Base-by-base conservation (phyloP, 2,113 vertebrate genomes). In the Pseudois nayaur region DNA sequence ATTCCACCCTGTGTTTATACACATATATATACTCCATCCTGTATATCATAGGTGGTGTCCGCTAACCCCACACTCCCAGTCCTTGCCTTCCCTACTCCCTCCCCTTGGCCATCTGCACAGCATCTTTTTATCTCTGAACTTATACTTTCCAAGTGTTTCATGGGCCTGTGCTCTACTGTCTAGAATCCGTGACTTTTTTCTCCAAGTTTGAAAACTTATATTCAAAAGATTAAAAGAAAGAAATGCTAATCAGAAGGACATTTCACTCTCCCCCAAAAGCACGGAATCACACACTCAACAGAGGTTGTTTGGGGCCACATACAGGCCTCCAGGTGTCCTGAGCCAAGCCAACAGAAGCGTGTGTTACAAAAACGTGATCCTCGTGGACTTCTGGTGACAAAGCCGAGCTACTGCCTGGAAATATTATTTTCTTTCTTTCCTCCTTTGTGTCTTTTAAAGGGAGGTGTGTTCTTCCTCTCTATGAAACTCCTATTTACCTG, bases 321-420 rank as follows among this genome's bases (percentile, higher is more conserved):
- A 19, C 2, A 27, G 31, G 13, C 43, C 25, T 25, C 17, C 1
- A 21, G 57, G 6, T 0, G 0, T 15, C 15, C 27, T 16, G 33
- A 43, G 33, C 15, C 9, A 19, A 7, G 3, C 17, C 64, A 29
- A 14, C 62, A 55, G 27, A 33, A 6, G 27, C 0, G 0, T 1
- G 25, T 12, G 16, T 31, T 8, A 15, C 40, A 36, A 3, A n/a
- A 33, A 12, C 14, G 14, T 2, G 21, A 6, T 31, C 4, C 1
- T 33, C 3, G 4, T 0, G 4, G 5, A 2, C 15, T 36, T 27
- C 23, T 0, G 4, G 7, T 14, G 6, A 59, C 25, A 78, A 27
- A 57, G 9, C 23, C 14, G 1, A 36, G 25, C n/a, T 2, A 3
- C 43, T 13, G 8, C 43, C 50, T 25, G 45, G 15, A 48, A 52